Evolutionary conservation across 1,140 invertebrate species (phyloP).

Genomic region (Glomeris maerens): DNA sequence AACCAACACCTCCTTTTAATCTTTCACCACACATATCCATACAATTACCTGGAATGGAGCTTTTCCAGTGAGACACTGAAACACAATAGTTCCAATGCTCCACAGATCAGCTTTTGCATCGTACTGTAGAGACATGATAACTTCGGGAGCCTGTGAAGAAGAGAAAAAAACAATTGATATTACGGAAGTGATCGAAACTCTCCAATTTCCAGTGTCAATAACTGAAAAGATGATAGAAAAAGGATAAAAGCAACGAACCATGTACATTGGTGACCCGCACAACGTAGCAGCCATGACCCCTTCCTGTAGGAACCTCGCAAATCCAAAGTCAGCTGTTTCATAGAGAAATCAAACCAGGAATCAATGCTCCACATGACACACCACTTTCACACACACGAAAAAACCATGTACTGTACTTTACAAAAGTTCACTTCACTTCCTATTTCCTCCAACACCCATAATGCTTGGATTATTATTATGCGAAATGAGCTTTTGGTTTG

Average conservation of each 20-base stretch:
- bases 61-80: slow-evolving; percentile 95
- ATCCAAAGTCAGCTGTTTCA: slow-evolving; percentile 91
- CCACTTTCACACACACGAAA: no score
- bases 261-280: slow-evolving; percentile 99
- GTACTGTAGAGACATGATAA: slow-evolving; percentile 98
- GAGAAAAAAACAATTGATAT: slow-evolving; percentile 11
- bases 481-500: no score
- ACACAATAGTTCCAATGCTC: slow-evolving; percentile 97
- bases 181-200: no score
- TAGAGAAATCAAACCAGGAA: slow-evolving; percentile 12
- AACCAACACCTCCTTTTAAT: no score
- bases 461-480: no score
- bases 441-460: no score
- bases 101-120: slow-evolving; percentile 98
- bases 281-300: slow-evolving; percentile 98
- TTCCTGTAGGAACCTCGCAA: slow-evolving; percentile 93
- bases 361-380: no score
- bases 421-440: no score
- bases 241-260: slow-evolving; percentile 44
- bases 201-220: background rate
- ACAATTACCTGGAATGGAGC: slow-evolving; percentile 76
- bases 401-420: no score
- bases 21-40: no score
- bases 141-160: slow-evolving; percentile 74
- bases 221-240: background rate